phyloP scores from a whole-genome alignment of 2,113 vertebrate genomes.

The Poecilia latipinna region DNA sequence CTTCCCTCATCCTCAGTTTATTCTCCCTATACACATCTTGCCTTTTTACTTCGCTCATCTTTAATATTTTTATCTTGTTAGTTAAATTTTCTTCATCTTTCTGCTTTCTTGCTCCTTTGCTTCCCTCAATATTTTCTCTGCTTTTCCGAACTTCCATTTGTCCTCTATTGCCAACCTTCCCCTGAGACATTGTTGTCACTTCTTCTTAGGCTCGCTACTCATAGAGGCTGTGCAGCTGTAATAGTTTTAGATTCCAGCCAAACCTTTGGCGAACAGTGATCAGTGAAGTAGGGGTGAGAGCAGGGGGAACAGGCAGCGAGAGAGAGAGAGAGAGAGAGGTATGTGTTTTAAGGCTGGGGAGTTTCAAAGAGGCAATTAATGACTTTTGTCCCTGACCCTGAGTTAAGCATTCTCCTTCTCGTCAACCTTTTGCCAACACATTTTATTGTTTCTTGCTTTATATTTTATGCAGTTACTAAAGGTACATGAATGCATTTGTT shows the following conservation, averaged over 20 bases:
- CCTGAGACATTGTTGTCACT: conserved; percentile 78
- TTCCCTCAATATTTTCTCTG: conserved; percentile 10
- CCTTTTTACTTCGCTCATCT: not conserved
- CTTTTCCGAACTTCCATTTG: conserved; percentile 45
- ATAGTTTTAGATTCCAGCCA: conserved; percentile 76
- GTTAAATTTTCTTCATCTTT: conserved; percentile 24
- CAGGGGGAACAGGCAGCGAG: conserved; percentile 23
- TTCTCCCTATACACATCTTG: not conserved
- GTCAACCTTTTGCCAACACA: conserved; percentile 26
- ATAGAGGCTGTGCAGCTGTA: conserved; percentile 66
- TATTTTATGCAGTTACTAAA: conserved; percentile 44
- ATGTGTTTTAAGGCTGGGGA: conserved; percentile 46
- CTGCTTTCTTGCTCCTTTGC: conserved; percentile 41
- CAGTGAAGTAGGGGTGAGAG: conserved; percentile 50
- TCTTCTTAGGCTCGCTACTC: conserved; percentile 71
- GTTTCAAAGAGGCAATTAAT: conserved; percentile 64
- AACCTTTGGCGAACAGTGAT: conserved; percentile 71
- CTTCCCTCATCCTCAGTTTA: not conserved
- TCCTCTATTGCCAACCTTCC: conserved; percentile 79
- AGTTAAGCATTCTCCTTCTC: conserved; percentile 47
- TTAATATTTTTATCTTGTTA: conserved; percentile 5
- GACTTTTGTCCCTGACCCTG: conserved; percentile 62
- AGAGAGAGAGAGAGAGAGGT: conserved; percentile 8
- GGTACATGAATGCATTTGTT: conserved; percentile 30
- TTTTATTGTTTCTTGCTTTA: conserved; percentile 40